Percentiles rank a stretch among this genome's conserved stretches.
These are phyloP conservation scores for Macaca mulatta DNA, from an alignment of 2,113 vertebrate genomes.

Conservation along the genomic window DNA sequence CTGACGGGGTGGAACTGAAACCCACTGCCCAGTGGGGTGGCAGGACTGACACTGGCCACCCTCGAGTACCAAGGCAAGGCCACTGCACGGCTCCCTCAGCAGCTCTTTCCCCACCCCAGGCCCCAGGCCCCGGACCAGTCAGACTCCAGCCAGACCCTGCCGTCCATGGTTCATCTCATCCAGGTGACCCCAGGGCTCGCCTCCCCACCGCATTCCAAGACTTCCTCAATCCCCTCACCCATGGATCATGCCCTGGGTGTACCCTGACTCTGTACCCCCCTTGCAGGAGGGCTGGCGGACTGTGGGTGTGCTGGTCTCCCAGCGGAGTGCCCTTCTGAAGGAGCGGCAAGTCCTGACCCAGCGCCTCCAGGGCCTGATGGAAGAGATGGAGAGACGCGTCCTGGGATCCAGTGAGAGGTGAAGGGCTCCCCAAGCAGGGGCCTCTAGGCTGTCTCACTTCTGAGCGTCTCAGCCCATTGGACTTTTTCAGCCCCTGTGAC, in stretches of 20 bases:
- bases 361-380: constrained; percentile 54
- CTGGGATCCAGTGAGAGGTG: constrained; percentile 58
- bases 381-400: background rate
- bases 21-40: background rate
- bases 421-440: background rate
- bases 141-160: constrained; percentile 70
- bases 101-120: background rate
- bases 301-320: constrained; percentile 47
- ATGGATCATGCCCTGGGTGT: background rate
- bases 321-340: constrained; percentile 60
- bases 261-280: background rate
- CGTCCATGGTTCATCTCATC: constrained; percentile 44
- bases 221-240: background rate
- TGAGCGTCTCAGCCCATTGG: background rate
- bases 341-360: constrained; percentile 54
- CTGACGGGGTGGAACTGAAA: background rate
- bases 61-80: background rate
- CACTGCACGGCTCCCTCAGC: background rate
- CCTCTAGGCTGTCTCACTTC: background rate
- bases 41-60: background rate
- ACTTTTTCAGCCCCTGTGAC: background rate
- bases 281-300: constrained; percentile 73
- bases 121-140: constrained; percentile 71
- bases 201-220: background rate
- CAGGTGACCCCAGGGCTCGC: constrained; percentile 31